Evolutionary conservation across 2,797 vertebrate species (phyloP), one percentile per base, ranked within the genome.

Genomic region (Fratercula arctica): DNA sequence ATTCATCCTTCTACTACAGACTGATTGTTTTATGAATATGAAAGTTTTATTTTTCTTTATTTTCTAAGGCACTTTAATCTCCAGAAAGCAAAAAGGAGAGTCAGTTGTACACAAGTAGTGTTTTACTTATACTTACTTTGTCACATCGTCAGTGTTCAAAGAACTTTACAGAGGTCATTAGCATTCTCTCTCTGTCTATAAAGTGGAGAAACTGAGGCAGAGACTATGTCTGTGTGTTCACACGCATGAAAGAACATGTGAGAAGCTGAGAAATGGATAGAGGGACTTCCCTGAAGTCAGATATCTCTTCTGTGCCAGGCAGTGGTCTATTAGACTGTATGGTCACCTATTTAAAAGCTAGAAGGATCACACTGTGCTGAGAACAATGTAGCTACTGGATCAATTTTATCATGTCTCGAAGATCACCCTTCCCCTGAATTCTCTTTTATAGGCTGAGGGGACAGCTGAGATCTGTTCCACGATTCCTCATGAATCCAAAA

Each of bases 1-100:
- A 74, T 95, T 83, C 82, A 66, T 90, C 76, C 66, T 95, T 95
- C 95, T 94, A 95, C 69, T 82, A 79, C 16, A 84, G 78, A 37
- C 54, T 94, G 59, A 81, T 56, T 88, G 31, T 90, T 93, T 76
- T 80, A 82, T 3, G 10, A 90, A 85, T 96, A 85, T 6, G 39
- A 31, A 96, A 80, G 46, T 96, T 92, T 35, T 53, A 10, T 73
- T 86, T 94, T 94, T 66, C 82, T 81, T n/a, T 79, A 79, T 89
- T 72, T 96, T 70, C 74, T 91, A 11, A 95, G 89, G 19, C 39
- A 67, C 24, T 66, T 11, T 12, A 33, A 20, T 87, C 46, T 93
- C 43, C 53, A 50, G 35, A 35, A 80, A 85, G 25, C 29, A 29
- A 85, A 37, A 94, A 53, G 33, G 10, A 63, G 24, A 48, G 29